phyloP scores from a whole-genome alignment of 2,113 vertebrate genomes.

The Dipodomys ordii region DNA sequence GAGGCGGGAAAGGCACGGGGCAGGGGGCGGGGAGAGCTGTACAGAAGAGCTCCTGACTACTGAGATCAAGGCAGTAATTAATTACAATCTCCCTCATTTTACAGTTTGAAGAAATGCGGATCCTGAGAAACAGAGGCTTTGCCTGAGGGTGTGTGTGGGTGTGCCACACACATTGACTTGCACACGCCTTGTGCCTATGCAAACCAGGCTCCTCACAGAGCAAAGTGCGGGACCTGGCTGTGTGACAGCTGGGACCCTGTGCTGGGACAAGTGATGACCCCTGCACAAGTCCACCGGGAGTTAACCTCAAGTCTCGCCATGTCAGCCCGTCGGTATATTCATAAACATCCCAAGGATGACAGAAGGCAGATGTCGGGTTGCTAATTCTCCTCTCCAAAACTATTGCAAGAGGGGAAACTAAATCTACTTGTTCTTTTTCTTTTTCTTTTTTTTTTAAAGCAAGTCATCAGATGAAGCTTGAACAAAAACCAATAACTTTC shows the following conservation, averaged over 20 bases:
- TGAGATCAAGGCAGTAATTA: rapidly evolving
- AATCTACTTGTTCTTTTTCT: constrained; percentile 53
- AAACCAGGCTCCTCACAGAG: background rate
- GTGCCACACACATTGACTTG: no score
- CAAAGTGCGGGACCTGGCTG: background rate
- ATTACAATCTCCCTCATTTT: background rate
- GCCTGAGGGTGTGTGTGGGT: no score
- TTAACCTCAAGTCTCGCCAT: no score
- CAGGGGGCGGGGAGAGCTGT: no score
- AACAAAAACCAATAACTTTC: constrained; percentile 73
- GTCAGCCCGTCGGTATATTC: background rate
- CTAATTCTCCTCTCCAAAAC: constrained; percentile 59
- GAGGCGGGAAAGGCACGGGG: background rate
- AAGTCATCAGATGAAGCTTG: constrained; percentile 61
- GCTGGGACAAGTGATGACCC: background rate
- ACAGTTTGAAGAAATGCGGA: background rate
- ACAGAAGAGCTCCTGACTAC: background rate
- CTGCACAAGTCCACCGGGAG: background rate
- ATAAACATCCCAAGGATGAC: constrained; percentile 16
- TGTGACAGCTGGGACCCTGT: background rate
- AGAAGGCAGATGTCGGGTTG: constrained; percentile 19
- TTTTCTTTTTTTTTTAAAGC: background rate
- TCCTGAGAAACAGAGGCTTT: no score
- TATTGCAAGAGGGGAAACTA: constrained; percentile 30
- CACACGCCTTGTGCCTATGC: no score